phyloP scores from a whole-genome alignment of 2,888 invertebrate genomes.

The Dione juno region DNA sequence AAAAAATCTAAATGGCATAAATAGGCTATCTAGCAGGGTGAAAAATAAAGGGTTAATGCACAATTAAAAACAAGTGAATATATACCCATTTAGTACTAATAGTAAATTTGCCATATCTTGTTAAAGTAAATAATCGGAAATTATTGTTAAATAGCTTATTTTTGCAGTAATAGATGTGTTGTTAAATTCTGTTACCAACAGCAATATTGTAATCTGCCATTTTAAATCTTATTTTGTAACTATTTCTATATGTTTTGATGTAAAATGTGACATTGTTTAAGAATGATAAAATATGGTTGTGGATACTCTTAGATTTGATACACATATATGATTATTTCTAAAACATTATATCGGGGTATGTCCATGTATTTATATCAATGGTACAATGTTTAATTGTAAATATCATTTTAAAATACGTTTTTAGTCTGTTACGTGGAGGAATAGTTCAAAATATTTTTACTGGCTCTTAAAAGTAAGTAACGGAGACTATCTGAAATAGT shows the following conservation, averaged over 20 bases:
- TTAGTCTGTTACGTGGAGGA: not conserved
- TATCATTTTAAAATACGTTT: not conserved
- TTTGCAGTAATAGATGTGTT: no score
- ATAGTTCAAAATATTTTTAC: not conserved
- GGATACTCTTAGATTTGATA: constrained; percentile 20
- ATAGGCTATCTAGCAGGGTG: no score
- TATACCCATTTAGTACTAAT: no score
- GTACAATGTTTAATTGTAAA: constrained; percentile 5
- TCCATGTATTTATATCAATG: constrained; percentile 4
- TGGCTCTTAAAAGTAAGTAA: not conserved
- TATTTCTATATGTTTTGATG: not conserved
- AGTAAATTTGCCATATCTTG: no score
- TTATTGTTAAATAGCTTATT: no score
- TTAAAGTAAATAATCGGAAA: no score
- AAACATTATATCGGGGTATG: not conserved
- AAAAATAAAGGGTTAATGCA: no score
- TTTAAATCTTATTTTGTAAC: constrained; percentile 13
- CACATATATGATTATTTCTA: constrained; percentile 10
- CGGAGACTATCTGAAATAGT: not conserved
- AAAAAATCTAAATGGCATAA: constrained; percentile 3
- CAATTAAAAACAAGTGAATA: no score
- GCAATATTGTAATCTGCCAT: constrained; percentile 1
- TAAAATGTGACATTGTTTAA: not conserved
- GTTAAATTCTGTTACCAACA: not conserved
- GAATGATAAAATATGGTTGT: constrained; percentile 12